These are phyloP conservation scores for Glaucomys volans DNA, from an alignment of 2,113 vertebrate genomes.

Conservation along the genomic window DNA sequence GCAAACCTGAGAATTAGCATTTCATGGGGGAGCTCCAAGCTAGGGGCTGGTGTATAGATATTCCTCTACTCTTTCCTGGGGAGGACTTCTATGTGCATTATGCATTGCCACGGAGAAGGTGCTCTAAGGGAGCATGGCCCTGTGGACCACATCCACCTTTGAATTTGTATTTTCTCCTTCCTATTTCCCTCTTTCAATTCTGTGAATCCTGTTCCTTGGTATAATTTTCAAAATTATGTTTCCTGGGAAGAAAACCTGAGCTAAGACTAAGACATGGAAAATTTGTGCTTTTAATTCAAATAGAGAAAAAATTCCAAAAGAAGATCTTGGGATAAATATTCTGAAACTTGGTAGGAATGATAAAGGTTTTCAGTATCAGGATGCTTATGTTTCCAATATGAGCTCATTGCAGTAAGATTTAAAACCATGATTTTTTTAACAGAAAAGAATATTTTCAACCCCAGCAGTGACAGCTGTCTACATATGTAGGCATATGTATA, in stretches of 20 bases:
- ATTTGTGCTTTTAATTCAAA: neutral
- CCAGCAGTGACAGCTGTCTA: neutral
- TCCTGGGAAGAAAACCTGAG: neutral
- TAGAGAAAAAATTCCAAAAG: slow-evolving; percentile 1
- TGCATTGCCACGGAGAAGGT: accelerated
- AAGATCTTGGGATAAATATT: neutral
- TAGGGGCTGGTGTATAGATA: neutral
- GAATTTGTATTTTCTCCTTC: neutral
- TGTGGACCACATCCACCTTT: neutral
- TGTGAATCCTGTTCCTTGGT: neutral
- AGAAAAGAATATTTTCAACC: neutral
- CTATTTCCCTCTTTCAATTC: neutral
- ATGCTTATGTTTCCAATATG: neutral
- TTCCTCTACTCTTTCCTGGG: neutral
- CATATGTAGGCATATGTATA: neutral
- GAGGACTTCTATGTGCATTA: neutral
- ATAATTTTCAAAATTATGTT: neutral
- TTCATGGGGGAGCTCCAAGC: neutral
- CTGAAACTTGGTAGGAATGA: neutral
- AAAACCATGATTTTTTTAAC: neutral
- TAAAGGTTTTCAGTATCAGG: neutral
- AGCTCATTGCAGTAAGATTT: neutral
- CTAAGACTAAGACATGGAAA: neutral
- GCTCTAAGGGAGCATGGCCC: neutral
- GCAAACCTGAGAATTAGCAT: neutral